These are phyloP conservation scores for Oophaga sylvatica DNA, from an alignment of 2,797 vertebrate genomes.

Conservation along the genomic window DNA sequence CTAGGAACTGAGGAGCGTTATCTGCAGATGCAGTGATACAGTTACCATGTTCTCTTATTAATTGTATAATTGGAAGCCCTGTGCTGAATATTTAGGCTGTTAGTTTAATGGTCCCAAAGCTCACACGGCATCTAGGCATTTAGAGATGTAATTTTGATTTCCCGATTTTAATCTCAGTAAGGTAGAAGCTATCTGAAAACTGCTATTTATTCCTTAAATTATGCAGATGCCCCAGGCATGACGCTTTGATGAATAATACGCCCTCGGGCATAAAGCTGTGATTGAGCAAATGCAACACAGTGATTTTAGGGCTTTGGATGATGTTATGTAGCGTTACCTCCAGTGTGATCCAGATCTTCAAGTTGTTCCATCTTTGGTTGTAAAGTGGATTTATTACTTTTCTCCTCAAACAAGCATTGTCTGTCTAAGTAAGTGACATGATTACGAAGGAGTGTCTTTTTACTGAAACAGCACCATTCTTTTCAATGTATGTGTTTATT, in stretches of 20 bases:
- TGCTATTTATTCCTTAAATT: slow-evolving; percentile 38
- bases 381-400: background rate
- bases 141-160: slow-evolving; percentile 41
- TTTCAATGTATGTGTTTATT: too few relatives aligned
- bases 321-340: background rate
- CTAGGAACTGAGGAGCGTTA: background rate
- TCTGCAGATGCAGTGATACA: slow-evolving; percentile 26
- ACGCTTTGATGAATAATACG: slow-evolving; percentile 43
- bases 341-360: background rate
- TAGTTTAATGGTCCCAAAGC: slow-evolving; percentile 32
- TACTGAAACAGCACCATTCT: too few relatives aligned
- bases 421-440: background rate
- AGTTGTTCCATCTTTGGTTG: background rate
- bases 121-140: background rate
- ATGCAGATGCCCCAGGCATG: slow-evolving; percentile 22
- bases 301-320: background rate
- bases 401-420: background rate
- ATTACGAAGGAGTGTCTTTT: too few relatives aligned
- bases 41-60: slow-evolving; percentile 28
- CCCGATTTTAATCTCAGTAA: background rate
- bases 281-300: background rate
- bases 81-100: slow-evolving; percentile 32
- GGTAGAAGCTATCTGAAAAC: slow-evolving; percentile 38
- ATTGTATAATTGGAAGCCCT: slow-evolving; percentile 25
- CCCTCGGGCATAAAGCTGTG: slow-evolving; percentile 26